These are phyloP conservation scores for Poeciliopsis presidionis DNA, from an alignment of 2,797 vertebrate genomes.

Conservation along the genomic window DNA sequence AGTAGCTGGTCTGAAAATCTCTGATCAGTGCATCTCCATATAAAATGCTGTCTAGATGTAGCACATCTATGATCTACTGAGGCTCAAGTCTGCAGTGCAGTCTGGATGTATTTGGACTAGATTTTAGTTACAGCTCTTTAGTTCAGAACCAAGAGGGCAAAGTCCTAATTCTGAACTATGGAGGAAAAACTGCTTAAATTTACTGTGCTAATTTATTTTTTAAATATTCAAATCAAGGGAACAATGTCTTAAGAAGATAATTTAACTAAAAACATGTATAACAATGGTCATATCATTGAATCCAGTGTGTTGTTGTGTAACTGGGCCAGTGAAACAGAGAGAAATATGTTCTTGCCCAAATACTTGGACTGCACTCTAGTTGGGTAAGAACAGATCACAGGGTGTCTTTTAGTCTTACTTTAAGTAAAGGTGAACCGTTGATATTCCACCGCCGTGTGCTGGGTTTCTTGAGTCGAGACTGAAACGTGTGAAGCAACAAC, in stretches of 20 bases:
- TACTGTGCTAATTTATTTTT: background rate
- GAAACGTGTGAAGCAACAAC: conserved; percentile 67
- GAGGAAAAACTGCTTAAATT: background rate
- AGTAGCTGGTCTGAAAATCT: background rate
- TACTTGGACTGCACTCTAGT: conserved; percentile 42
- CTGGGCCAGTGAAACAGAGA: conserved; percentile 9
- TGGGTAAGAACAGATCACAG: conserved; percentile 22
- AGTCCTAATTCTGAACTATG: conserved; percentile 19
- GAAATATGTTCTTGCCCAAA: conserved; percentile 32
- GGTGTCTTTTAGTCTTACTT: conserved; percentile 74
- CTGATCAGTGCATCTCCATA: background rate
- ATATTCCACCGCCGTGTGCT: conserved; percentile 76
- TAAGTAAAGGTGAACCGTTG: conserved; percentile 76
- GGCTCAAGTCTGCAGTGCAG: conserved; percentile 36
- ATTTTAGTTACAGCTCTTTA: conserved; percentile 10
- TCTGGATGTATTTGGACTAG: conserved; percentile 32
- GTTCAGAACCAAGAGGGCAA: conserved; percentile 1
- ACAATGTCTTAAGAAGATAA: background rate
- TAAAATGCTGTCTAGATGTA: background rate
- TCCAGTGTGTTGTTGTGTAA: conserved; percentile 1
- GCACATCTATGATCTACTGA: conserved; percentile 38
- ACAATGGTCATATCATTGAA: background rate
- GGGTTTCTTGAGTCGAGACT: conserved; percentile 81
- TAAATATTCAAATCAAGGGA: background rate
- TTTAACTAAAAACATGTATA: background rate